Conservation (phyloP, 2,113 vertebrate species). For the Rhineura floridana region DNA sequence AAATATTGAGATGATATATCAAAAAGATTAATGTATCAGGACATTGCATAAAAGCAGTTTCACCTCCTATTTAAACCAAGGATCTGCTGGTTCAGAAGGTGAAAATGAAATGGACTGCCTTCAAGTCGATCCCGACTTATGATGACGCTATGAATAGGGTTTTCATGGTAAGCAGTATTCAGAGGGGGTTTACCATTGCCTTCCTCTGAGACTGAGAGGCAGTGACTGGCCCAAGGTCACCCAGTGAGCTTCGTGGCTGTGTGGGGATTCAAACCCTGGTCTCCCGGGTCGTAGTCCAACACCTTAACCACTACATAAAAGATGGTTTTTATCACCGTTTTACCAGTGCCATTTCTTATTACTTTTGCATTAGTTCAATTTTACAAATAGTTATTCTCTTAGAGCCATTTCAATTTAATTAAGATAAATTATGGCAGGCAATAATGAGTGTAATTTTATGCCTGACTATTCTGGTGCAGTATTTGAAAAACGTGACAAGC, state of each 20-base stretch:
- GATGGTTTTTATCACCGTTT: not conserved
- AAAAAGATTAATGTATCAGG: fast-evolving
- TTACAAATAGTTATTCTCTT: not conserved
- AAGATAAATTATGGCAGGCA: not conserved
- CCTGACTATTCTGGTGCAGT: not conserved
- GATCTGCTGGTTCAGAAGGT: not conserved
- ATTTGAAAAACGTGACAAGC: not conserved
- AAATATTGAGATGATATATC: not conserved
- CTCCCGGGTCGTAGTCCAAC: no score
- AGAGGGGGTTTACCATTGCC: no score
- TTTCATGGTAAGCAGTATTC: no score
- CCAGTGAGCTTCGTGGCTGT: no score
- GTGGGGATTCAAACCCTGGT: no score
- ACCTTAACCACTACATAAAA: no score
- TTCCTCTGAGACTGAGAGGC: no score
- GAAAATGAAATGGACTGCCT: no score
- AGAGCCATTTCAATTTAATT: not conserved
- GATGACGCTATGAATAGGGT: no score
- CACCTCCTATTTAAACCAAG: not conserved
- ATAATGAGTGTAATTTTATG: not conserved
- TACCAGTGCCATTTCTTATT: not conserved
- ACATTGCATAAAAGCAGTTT: not conserved
- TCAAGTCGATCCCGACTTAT: no score
- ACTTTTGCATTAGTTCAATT: not conserved
- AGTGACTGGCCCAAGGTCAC: no score